These are phyloP conservation scores for Falco novaeseelandiae DNA, from an alignment of 2,797 vertebrate genomes.

Conservation along the genomic window DNA sequence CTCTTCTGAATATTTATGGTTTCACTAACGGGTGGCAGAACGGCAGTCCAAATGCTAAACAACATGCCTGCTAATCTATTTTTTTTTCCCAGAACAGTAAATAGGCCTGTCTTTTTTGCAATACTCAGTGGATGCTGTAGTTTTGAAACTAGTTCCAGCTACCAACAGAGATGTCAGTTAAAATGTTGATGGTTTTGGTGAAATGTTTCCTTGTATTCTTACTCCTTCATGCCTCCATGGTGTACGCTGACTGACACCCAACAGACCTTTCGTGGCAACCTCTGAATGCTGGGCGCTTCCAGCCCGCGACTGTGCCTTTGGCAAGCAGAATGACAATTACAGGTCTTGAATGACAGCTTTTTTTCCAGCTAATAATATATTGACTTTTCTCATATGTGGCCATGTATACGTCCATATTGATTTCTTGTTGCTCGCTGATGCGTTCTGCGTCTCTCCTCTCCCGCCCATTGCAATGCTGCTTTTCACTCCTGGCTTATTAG, in stretches of 20 bases:
- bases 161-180: neutral
- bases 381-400: neutral
- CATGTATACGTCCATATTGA: neutral
- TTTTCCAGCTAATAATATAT: neutral
- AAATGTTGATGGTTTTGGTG: neutral
- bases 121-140: neutral
- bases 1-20: neutral
- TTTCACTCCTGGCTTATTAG: neutral
- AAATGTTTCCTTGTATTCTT: neutral
- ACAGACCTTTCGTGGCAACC: neutral
- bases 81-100: neutral
- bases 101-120: neutral
- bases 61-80: neutral
- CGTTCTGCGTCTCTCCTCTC: neutral
- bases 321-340: neutral
- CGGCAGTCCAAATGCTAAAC: neutral
- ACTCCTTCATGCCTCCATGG: neutral
- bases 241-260: neutral
- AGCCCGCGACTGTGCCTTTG: neutral
- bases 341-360: neutral
- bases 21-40: neutral
- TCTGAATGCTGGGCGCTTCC: neutral
- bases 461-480: neutral
- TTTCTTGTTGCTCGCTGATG: neutral
- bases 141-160: neutral